phyloP scores from a whole-genome alignment of 2,888 invertebrate species.

The Scaeva pyrastri region DNA sequence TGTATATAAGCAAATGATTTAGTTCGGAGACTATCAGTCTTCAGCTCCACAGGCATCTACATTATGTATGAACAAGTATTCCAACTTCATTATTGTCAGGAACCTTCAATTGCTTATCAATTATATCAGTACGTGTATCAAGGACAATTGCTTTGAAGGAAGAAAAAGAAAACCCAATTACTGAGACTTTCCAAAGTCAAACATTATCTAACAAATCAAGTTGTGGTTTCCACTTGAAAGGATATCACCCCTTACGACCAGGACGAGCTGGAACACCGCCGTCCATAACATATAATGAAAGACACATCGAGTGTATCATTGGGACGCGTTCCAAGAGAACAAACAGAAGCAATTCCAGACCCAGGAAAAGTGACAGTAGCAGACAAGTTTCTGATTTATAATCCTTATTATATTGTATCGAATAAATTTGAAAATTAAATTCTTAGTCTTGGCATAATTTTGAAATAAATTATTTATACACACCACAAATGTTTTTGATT shows the following conservation, averaged over 20 bases:
- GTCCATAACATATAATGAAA: constrained; percentile 14
- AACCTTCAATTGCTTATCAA: constrained; percentile 28
- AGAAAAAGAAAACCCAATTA: background rate
- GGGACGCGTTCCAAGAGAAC: background rate
- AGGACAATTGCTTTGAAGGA: constrained; percentile 22
- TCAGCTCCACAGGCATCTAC: background rate
- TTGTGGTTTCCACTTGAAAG: constrained; percentile 25
- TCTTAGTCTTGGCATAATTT: no score
- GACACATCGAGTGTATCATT: background rate
- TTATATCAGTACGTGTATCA: constrained; percentile 34
- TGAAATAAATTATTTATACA: no score
- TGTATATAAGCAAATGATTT: no score
- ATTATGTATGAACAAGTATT: background rate
- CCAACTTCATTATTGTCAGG: background rate
- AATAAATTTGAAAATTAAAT: no score
- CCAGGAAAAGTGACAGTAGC: no score
- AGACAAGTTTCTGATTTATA: constrained; percentile 40
- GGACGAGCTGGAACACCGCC: constrained; percentile 29
- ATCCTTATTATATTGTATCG: no score
- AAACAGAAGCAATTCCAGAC: no score
- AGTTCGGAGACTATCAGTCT: background rate
- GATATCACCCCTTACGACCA: constrained; percentile 34
- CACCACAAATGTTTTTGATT: no score
- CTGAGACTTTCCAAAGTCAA: constrained; percentile 6
- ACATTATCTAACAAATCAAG: constrained; percentile 23